These are phyloP conservation scores for Ondatra zibethicus DNA, from an alignment of 2,113 vertebrate species.

Conservation along the genomic window DNA sequence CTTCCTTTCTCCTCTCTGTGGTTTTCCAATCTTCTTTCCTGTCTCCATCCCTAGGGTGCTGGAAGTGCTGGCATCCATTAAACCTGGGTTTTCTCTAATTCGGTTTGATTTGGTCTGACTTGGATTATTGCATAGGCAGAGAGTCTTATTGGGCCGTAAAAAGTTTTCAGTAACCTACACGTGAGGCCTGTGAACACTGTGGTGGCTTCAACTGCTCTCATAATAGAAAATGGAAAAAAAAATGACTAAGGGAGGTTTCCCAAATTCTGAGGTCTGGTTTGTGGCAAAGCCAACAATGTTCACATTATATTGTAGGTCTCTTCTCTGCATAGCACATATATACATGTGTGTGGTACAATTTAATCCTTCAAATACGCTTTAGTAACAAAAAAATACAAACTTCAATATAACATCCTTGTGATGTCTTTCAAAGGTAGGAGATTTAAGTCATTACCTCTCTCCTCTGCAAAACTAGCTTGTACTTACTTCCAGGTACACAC, in stretches of 20 bases:
- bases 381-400: background rate
- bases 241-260: background rate
- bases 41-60: no score
- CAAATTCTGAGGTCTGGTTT: background rate
- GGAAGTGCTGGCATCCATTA: no score
- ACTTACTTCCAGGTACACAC: background rate
- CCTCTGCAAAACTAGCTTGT: background rate
- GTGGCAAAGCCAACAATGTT: background rate
- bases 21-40: no score
- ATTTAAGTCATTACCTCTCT: background rate
- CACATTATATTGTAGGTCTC: background rate
- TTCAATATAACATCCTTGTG: background rate
- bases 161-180: no score
- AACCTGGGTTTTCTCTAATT: no score
- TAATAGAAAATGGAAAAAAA: background rate
- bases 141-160: no score
- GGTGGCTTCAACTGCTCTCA: background rate
- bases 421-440: conserved; percentile 9
- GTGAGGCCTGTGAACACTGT: background rate
- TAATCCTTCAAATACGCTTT: background rate
- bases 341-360: background rate
- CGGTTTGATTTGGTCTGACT: no score
- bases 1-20: no score
- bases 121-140: no score
- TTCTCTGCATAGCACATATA: background rate